Evolutionary conservation across 2,888 invertebrate species (phyloP), one percentile per base, ranked within the genome.

Genomic region (Sericinus montela): DNA sequence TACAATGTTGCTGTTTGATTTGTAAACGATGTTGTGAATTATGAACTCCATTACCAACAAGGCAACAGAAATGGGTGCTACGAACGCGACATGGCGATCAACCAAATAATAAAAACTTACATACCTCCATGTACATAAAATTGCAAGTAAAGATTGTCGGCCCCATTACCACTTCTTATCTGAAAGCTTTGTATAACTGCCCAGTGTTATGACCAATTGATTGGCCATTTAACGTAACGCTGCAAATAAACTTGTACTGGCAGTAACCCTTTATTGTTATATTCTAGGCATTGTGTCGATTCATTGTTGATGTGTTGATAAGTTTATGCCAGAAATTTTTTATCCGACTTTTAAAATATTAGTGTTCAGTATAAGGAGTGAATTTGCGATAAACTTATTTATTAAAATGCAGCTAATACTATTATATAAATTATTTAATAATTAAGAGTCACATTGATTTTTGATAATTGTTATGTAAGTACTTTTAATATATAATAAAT

Each of bases 161-260:
- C 23, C 37, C 42, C 45, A 45, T 51, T 45, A 51, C 45, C 32
- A 45, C 37, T 42, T 51, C 50, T 51, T 51, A 51, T 51, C 50
- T 42, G 34, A 45, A 45, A 32, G 37, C 32, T 51, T 41, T 45
- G 30, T 50, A 37, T 36, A 35, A 39, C 32, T 32, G 45, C 23
- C 19, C 23, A 25, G 42, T 28, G 47, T 51, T 51, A 48, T 48
- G 32, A 42, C 48, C 43, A 37, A 52, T 52, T 55, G 40, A 55
- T 52, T 55, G 55, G 52, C 42, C 45, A 51, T 44, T 52, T 52
- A 52, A 48, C 45, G 38, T 42, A 32, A 30, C 35, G 39, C 34
- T 28, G 35, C 37, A 42, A 48, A 55, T 52, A 45, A 45, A 51
- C 47, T 54, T 50, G 52, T 52, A 42, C 30, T 45, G 23, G 37